phyloP scores from a whole-genome alignment of 2,113 vertebrate genomes.

The Ivindomyrus marchei region DNA sequence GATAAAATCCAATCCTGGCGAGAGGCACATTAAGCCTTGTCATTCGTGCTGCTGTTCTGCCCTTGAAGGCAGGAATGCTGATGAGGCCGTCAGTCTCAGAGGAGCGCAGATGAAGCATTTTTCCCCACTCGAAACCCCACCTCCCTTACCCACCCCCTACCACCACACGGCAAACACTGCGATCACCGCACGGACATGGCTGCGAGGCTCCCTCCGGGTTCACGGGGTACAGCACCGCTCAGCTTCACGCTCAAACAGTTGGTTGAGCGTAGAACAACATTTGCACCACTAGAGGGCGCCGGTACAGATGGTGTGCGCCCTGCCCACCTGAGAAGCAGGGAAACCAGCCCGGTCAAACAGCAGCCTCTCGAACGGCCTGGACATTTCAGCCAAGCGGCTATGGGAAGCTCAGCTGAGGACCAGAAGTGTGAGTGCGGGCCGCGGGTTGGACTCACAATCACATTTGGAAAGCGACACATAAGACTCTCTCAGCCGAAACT shows the following conservation, averaged over 20 bases:
- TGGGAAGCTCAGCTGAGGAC: background rate
- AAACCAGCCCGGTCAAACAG: background rate
- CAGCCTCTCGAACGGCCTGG: background rate
- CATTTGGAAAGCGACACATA: constrained; percentile 9
- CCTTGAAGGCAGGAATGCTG: constrained; percentile 68
- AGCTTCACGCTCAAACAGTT: background rate
- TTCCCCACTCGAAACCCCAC: background rate
- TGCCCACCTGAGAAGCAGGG: background rate
- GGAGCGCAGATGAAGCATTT: constrained; percentile 35
- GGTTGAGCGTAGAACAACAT: background rate
- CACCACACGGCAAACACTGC: background rate
- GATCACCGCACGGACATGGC: background rate
- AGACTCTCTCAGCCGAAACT: constrained; percentile 19
- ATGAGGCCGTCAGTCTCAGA: constrained; percentile 53
- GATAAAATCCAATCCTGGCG: constrained; percentile 68
- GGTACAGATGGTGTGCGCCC: background rate
- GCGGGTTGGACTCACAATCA: background rate
- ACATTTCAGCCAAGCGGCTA: background rate
- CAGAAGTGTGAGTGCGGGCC: background rate
- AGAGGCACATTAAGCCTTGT: constrained; percentile 66
- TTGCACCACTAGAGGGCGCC: background rate
- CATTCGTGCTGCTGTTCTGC: constrained; percentile 55
- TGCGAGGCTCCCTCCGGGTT: background rate
- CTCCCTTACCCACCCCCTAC: background rate
- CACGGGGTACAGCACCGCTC: constrained; percentile 31